Evolutionary conservation across 2,797 vertebrate species (phyloP).

Genomic region (Phrynocephalus vlangalii): DNA sequence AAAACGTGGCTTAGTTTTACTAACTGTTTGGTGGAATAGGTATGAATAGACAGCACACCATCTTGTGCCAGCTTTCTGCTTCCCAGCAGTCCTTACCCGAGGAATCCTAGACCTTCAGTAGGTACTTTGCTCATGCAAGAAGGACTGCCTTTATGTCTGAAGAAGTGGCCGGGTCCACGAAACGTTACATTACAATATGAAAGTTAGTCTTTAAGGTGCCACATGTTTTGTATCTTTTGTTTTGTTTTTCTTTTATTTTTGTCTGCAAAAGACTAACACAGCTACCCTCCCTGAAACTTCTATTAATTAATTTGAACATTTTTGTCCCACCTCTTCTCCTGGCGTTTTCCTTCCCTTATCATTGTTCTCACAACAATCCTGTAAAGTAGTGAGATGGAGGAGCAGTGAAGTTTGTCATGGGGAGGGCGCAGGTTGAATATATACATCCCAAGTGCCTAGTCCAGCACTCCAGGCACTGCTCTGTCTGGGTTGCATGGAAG

Average conservation of each 20-base stretch:
- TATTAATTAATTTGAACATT: too few species aligned
- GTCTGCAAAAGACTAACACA: too few species aligned
- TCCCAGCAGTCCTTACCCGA: neutral
- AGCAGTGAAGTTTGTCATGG: too few species aligned
- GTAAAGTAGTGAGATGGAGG: too few species aligned
- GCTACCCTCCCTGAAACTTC: too few species aligned
- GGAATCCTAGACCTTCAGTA: neutral
- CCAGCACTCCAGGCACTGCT: neutral
- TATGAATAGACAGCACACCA: neutral
- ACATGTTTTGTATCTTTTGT: too few species aligned
- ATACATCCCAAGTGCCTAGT: neutral
- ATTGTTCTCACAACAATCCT: neutral
- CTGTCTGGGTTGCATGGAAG: neutral
- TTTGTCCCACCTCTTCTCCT: neutral
- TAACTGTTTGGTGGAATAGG: neutral
- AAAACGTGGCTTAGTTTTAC: neutral
- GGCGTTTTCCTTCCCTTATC: neutral
- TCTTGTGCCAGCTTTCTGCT: neutral
- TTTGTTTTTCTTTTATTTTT: too few species aligned
- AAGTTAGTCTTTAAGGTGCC: too few species aligned
- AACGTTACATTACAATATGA: too few species aligned
- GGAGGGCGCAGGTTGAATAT: neutral
- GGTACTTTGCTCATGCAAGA: neutral
- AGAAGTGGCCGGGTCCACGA: too few species aligned
- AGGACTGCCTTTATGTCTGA: too few species aligned